Conservation (phyloP, 1,140 invertebrate species). For the Tribolium madens region DNA sequence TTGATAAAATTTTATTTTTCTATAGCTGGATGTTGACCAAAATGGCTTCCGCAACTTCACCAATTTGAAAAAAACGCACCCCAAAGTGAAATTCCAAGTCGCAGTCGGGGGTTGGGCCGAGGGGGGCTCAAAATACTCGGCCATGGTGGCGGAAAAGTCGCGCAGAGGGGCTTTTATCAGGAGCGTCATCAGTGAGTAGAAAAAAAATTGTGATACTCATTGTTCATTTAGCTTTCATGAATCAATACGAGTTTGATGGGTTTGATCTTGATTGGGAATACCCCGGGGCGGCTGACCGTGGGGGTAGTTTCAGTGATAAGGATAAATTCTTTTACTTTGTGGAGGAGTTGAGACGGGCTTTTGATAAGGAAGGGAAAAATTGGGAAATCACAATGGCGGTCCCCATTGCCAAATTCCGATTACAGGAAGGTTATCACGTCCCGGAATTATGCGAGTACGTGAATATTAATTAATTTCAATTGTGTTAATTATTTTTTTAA, state of each 20-base stretch:
- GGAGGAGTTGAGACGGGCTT: slow-evolving; percentile 82
- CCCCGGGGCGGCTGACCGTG: slow-evolving; percentile 85
- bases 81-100: slow-evolving; percentile 80
- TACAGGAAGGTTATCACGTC: slow-evolving; percentile 90
- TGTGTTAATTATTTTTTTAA: slow-evolving; percentile 61
- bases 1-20: slow-evolving; percentile 49
- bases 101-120: slow-evolving; percentile 92
- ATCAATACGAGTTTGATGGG: slow-evolving; percentile 83
- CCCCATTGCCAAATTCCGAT: slow-evolving; percentile 84
- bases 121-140: slow-evolving; percentile 87
- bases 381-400: slow-evolving; percentile 92
- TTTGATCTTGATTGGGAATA: slow-evolving; percentile 91
- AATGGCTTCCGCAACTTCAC: slow-evolving; percentile 89
- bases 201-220: slow-evolving; percentile 1
- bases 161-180: slow-evolving; percentile 79
- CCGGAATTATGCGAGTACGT: slow-evolving; percentile 84
- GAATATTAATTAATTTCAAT: slow-evolving; percentile 62
- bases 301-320: slow-evolving; percentile 87
- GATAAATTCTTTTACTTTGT: slow-evolving; percentile 86
- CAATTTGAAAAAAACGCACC: slow-evolving; percentile 76
- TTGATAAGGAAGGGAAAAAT: slow-evolving; percentile 77
- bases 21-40: slow-evolving; percentile 78
- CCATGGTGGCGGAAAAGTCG: slow-evolving; percentile 77
- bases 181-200: slow-evolving; percentile 78
- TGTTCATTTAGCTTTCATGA: slow-evolving; percentile 74